Percentiles rank a stretch among this genome's conserved stretches.
Conservation (phyloP, 2,113 vertebrate species). For the Thermophis baileyi region DNA sequence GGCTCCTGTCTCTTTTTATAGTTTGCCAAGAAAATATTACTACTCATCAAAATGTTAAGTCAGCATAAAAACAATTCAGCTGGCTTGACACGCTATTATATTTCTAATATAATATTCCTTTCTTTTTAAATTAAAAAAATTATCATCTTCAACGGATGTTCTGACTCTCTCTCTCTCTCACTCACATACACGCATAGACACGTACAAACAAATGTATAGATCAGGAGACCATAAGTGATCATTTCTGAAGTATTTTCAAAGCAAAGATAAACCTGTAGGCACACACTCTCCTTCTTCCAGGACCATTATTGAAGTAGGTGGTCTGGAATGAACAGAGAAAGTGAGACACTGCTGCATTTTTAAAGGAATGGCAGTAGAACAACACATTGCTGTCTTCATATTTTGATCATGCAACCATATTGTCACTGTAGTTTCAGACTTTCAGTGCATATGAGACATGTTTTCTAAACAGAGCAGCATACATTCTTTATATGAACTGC, state of each 20-base stretch:
- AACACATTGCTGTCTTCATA: not conserved
- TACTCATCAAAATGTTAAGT: conserved; percentile 44
- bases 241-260: not conserved
- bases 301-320: not conserved
- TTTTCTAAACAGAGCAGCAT: not conserved
- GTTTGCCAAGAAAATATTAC: conserved; percentile 31
- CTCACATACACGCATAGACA: not conserved
- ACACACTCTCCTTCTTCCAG: not conserved
- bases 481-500: not conserved
- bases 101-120: not conserved
- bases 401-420: not conserved
- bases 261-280: not conserved
- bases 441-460: not conserved
- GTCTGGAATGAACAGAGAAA: not conserved
- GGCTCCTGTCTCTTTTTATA: conserved; percentile 18
- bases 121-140: not conserved
- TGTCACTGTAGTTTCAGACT: not conserved
- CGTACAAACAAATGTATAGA: not conserved
- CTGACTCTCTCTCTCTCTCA: not conserved
- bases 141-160: not conserved
- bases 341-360: not conserved
- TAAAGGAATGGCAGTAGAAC: not conserved
- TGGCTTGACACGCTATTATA: not conserved
- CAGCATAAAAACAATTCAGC: not conserved
- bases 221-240: not conserved